phyloP scores from a whole-genome alignment of 2,113 vertebrate genomes.

The Protobothrops flavoviridis region DNA sequence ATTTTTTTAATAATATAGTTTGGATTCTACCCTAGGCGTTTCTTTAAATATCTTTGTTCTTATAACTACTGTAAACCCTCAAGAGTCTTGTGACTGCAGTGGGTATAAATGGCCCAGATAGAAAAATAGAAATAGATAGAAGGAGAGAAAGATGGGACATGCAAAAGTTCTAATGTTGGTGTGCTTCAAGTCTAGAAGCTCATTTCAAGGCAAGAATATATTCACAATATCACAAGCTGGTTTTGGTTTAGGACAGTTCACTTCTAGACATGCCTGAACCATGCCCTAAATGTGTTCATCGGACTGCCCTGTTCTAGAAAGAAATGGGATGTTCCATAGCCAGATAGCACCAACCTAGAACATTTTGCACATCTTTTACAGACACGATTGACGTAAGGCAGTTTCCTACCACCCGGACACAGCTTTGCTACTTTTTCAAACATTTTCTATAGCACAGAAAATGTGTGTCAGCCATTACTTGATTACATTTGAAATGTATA shows the following conservation, averaged over 20 bases:
- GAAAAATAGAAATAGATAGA: not conserved
- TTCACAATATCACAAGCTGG: not conserved
- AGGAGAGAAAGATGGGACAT: not conserved
- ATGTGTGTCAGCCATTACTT: not conserved
- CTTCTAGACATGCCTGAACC: not conserved
- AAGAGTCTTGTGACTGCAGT: not conserved
- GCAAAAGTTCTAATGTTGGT: not conserved
- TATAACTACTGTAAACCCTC: not conserved
- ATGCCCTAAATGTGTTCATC: not conserved
- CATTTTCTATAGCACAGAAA: not conserved
- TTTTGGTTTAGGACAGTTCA: not conserved
- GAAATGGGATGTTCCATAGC: not conserved
- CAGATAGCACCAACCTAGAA: not conserved
- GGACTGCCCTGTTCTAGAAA: not conserved
- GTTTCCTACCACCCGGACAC: not conserved
- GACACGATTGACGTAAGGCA: not conserved
- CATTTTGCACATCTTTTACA: not conserved
- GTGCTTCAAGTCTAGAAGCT: not conserved
- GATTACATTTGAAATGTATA: not conserved
- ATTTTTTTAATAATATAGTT: not conserved
- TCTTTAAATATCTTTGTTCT: not conserved
- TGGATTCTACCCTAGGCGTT: not conserved
- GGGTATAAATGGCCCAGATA: not conserved
- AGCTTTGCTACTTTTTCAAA: not conserved
- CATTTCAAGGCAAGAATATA: not conserved